Percentiles rank a stretch among this genome's conserved stretches.
Evolutionary conservation across 2,113 vertebrate species (phyloP).

Genomic region (Lepus timidus): DNA sequence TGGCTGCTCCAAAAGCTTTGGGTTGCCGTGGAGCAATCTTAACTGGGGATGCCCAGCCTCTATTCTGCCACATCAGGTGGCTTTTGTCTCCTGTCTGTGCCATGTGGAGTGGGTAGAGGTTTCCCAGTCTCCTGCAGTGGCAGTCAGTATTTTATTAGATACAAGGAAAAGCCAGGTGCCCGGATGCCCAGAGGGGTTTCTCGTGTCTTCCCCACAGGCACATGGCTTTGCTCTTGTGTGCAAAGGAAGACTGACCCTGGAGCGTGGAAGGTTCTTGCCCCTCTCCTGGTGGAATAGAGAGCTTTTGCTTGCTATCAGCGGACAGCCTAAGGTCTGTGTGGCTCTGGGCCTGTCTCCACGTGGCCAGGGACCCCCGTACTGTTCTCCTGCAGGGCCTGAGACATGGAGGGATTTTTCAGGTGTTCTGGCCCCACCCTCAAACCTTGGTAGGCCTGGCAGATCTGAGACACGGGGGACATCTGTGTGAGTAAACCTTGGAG

Average conservation of each 20-base stretch:
- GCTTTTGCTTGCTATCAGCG: neutral
- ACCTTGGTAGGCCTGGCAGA: neutral
- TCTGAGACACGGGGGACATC: neutral
- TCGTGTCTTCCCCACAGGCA: neutral
- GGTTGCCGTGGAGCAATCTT: too few species aligned
- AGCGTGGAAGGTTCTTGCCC: neutral
- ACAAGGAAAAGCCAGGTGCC: neutral
- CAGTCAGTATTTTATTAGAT: neutral
- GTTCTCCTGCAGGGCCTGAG: neutral
- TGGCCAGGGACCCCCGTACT: neutral
- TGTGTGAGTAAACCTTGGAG: neutral
- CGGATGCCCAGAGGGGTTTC: neutral
- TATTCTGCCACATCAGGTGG: too few species aligned
- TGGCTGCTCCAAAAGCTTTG: neutral
- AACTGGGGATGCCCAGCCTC: neutral
- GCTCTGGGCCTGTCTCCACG: neutral
- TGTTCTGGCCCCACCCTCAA: neutral
- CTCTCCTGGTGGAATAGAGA: neutral
- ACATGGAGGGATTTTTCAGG: neutral
- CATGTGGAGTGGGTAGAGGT: rapidly evolving
- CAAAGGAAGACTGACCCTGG: neutral
- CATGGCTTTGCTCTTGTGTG: neutral
- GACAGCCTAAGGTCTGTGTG: neutral
- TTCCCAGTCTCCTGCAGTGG: neutral
- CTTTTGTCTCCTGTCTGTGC: neutral